Percentiles rank a stretch among this genome's conserved stretches.
phyloP scores from a whole-genome alignment of 2,797 vertebrate genomes.

The Anabacerthia variegaticeps region DNA sequence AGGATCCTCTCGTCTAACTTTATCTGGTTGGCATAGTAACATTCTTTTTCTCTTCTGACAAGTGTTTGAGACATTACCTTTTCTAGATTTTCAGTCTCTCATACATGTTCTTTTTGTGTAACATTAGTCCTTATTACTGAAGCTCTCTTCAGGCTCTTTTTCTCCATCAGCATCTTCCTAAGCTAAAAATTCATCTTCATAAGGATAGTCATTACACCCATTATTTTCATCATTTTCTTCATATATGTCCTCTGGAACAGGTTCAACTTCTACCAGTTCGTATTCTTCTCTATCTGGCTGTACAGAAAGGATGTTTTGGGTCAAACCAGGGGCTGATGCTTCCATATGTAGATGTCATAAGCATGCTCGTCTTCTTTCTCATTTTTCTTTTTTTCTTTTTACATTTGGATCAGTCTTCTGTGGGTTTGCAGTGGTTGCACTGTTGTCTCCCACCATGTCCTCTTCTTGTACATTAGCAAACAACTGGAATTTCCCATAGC shows the following conservation, averaged over 20 bases:
- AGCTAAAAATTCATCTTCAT: constrained; percentile 79
- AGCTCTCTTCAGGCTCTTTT: constrained; percentile 63
- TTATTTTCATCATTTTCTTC: constrained; percentile 93
- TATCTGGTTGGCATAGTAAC: not conserved
- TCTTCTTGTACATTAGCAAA: constrained; percentile 89
- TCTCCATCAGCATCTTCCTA: constrained; percentile 59
- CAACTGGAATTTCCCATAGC: constrained; percentile 80
- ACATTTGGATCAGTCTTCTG: constrained; percentile 78
- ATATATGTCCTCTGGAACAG: constrained; percentile 83
- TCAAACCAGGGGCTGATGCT: constrained; percentile 83
- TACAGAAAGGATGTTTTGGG: constrained; percentile 91
- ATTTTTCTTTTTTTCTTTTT: constrained; percentile 77
- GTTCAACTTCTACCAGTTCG: constrained; percentile 89
- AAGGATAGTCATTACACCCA: constrained; percentile 95
- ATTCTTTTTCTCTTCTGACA: not conserved
- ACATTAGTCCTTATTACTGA: constrained; percentile 61
- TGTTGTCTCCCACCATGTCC: not conserved
- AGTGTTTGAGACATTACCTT: not conserved
- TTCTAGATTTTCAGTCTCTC: not conserved
- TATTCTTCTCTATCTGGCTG: constrained; percentile 86
- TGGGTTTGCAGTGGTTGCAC: not conserved
- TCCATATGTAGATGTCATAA: constrained; percentile 91
- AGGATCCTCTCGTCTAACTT: not conserved
- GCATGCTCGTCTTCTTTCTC: constrained; percentile 86
- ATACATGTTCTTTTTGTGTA: constrained; percentile 29